phyloP scores from a whole-genome alignment of 2,797 vertebrate species.

The Gastrophryne carolinensis region DNA sequence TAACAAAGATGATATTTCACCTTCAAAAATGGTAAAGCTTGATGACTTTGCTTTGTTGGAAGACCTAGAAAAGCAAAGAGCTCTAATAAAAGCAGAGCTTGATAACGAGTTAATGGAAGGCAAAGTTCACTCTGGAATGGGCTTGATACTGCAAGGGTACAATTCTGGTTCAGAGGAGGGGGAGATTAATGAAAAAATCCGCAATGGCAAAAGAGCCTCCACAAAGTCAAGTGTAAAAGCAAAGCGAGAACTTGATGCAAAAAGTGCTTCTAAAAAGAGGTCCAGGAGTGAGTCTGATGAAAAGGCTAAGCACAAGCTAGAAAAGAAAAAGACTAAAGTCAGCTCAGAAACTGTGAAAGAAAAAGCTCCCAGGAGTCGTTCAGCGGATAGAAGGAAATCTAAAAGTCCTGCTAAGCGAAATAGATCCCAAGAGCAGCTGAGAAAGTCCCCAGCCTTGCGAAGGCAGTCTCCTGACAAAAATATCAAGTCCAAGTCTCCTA shows the following conservation, averaged over 20 bases:
- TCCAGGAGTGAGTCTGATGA: conserved; percentile 89
- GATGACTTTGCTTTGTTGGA: conserved; percentile 92
- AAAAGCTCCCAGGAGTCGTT: conserved; percentile 80
- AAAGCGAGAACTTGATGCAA: conserved; percentile 85
- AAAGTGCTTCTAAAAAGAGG: conserved; percentile 79
- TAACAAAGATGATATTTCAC: conserved; percentile 69
- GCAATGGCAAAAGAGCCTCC: conserved; percentile 85
- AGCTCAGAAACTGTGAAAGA: conserved; percentile 72
- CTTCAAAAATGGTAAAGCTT: conserved; percentile 84
- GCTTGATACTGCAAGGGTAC: conserved; percentile 95
- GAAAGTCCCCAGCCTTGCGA: conserved; percentile 78
- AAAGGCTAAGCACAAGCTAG: conserved; percentile 79
- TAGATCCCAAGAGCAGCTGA: conserved; percentile 79
- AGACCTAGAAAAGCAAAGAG: conserved; percentile 97
- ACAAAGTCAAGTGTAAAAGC: conserved; percentile 74
- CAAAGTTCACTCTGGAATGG: conserved; percentile 93
- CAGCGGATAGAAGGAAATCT: conserved; percentile 85
- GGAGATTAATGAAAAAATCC: conserved; percentile 81
- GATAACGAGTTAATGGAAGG: conserved; percentile 94
- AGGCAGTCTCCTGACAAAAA: conserved; percentile 74
- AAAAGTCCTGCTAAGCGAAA: conserved; percentile 79
- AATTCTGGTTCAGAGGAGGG: conserved; percentile 96
- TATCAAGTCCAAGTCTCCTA: conserved; percentile 70
- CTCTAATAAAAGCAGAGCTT: conserved; percentile 96
- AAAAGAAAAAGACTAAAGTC: conserved; percentile 82